A percentile compares a stretch with the other conserved stretches of the same genome.
Conservation (phyloP, 2,797 vertebrate species). For the Centroberyx gerrardi region DNA sequence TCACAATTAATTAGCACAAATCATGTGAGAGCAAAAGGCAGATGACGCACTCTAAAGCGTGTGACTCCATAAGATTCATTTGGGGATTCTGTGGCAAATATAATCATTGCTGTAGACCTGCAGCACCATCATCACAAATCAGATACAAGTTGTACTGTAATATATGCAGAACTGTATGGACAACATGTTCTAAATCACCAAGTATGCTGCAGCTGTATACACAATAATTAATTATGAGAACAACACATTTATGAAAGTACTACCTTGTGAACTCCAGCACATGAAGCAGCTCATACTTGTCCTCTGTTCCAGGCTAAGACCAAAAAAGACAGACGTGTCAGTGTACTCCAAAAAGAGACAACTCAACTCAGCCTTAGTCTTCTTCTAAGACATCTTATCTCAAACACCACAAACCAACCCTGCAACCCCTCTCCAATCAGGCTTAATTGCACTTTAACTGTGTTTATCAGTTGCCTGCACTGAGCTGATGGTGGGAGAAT, state of each 20-base stretch:
- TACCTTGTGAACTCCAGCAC: conserved; percentile 97
- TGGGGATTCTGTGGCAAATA: not conserved
- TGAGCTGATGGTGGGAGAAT: conserved; percentile 58
- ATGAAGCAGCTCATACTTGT: conserved; percentile 94
- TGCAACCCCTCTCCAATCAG: conserved; percentile 54
- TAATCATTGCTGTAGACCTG: not conserved
- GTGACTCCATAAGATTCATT: not conserved
- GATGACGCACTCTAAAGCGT: conserved; percentile 12
- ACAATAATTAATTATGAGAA: not conserved
- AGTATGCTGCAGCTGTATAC: not conserved
- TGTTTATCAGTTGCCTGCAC: conserved; percentile 65
- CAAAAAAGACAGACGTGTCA: conserved; percentile 45
- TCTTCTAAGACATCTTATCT: conserved; percentile 43
- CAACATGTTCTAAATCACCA: too few relatives aligned
- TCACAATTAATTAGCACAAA: conserved; percentile 30
- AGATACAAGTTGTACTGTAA: not conserved
- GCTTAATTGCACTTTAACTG: conserved; percentile 67
- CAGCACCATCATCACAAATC: not conserved
- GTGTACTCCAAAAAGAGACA: conserved; percentile 11
- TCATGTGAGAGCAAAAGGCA: not conserved
- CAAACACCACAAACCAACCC: conserved; percentile 43
- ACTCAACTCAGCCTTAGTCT: conserved; percentile 25
- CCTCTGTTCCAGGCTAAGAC: conserved; percentile 90
- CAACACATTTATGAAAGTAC: not conserved
- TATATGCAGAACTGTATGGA: not conserved